Evolutionary conservation across 2,113 vertebrate genomes (phyloP).

Genomic region (Cynopterus brachyotis): DNA sequence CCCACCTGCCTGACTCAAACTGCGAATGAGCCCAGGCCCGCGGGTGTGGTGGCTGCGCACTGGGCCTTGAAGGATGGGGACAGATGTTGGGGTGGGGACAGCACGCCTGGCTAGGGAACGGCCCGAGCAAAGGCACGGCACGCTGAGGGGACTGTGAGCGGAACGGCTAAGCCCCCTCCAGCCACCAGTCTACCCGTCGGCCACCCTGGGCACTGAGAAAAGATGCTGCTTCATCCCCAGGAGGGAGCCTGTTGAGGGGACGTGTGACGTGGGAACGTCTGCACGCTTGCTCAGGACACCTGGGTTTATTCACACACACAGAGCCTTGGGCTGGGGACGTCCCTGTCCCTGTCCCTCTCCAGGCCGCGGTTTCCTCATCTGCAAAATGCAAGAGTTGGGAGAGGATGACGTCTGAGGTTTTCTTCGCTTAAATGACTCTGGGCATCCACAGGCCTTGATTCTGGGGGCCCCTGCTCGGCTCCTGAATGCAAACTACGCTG

Average conservation of each 20-base stretch:
- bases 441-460: too few relatives aligned
- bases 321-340: accelerated
- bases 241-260: not conserved
- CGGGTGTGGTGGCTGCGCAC: accelerated
- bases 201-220: not conserved
- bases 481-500: not conserved
- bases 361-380: not conserved
- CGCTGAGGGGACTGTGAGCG: accelerated
- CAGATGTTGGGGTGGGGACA: accelerated
- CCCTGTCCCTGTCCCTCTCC: not conserved
- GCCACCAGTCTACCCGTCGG: not conserved
- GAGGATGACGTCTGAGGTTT: not conserved
- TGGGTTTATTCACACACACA: not conserved
- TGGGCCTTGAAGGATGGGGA: not conserved
- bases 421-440: not conserved
- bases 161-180: not conserved
- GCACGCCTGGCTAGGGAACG: not conserved
- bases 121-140: not conserved
- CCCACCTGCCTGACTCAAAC: not conserved
- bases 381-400: not conserved
- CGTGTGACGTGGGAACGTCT: too few relatives aligned
- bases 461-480: accelerated
- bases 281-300: accelerated
- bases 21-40: not conserved
- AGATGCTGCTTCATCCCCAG: not conserved